Conservation (phyloP, 2,797 vertebrate species). For the Cynodonichthys magdalenae region DNA sequence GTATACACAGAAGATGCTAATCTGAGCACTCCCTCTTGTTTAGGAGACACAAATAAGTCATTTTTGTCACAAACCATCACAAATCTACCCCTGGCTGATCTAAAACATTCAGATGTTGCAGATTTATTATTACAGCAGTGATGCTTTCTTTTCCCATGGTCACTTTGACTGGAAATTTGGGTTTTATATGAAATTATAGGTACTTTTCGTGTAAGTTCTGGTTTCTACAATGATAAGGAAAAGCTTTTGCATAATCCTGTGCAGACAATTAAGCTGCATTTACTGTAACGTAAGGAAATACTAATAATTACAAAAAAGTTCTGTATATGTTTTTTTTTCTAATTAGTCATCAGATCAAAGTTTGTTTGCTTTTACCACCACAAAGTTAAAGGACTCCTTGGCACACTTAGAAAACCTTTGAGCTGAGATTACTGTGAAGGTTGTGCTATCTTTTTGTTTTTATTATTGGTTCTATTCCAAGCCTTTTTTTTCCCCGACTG, state of each 20-base stretch:
- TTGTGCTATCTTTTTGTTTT: slow-evolving; percentile 20
- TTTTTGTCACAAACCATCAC: slow-evolving; percentile 28
- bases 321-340: slow-evolving; percentile 17
- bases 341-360: slow-evolving; percentile 21
- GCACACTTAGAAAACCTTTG: slow-evolving; percentile 35
- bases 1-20: slow-evolving; percentile 37
- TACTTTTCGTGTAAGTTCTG: slow-evolving; percentile 51
- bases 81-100: slow-evolving; percentile 18
- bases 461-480: slow-evolving; percentile 12
- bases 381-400: slow-evolving; percentile 27
- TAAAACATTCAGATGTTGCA: slow-evolving; percentile 25
- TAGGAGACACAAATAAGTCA: slow-evolving; percentile 39
- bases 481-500: slow-evolving; percentile 30
- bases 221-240: slow-evolving; percentile 37
- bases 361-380: slow-evolving; percentile 16
- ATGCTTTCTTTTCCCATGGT: slow-evolving; percentile 30
- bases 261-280: slow-evolving; percentile 13
- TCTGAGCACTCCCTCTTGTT: slow-evolving; percentile 42
- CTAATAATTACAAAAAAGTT: slow-evolving; percentile 11
- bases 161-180: slow-evolving; percentile 30
- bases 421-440: slow-evolving; percentile 57
- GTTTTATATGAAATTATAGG: slow-evolving; percentile 34
- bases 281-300: slow-evolving; percentile 17
- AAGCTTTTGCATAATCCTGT: slow-evolving; percentile 28
- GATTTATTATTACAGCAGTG: slow-evolving; percentile 16